These are phyloP conservation scores for Melanotaenia pygmaea DNA, from an alignment of 2,797 vertebrate species.

Conservation along the genomic window DNA sequence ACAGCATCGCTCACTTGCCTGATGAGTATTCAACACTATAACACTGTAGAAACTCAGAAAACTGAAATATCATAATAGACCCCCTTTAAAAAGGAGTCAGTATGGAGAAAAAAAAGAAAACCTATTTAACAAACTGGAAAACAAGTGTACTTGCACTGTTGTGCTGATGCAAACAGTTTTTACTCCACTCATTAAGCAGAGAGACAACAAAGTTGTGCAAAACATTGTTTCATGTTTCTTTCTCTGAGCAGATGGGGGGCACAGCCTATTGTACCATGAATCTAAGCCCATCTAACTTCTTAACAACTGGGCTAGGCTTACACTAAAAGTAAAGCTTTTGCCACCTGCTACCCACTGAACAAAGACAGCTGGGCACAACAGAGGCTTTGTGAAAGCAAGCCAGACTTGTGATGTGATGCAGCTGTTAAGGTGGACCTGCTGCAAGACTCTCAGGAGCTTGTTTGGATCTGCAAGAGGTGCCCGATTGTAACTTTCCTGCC, in stretches of 20 bases:
- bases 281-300: conserved; percentile 51
- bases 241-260: conserved; percentile 70
- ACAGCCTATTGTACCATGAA: conserved; percentile 50
- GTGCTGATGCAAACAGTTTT: conserved; percentile 23
- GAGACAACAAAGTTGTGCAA: conserved; percentile 30
- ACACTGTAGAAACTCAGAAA: too few relatives aligned
- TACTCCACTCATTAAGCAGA: conserved; percentile 41
- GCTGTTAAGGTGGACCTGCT: conserved; percentile 48
- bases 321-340: conserved; percentile 26
- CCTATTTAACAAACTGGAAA: neutral
- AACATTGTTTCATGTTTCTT: conserved; percentile 46
- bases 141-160: neutral
- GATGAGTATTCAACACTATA: too few relatives aligned
- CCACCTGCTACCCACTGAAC: conserved; percentile 40
- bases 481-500: conserved; percentile 22
- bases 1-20: too few relatives aligned
- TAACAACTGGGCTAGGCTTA: conserved; percentile 64
- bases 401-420: conserved; percentile 66
- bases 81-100: neutral
- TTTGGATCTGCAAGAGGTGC: conserved; percentile 33
- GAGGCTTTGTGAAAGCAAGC: conserved; percentile 46
- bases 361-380: conserved; percentile 52
- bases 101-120: neutral
- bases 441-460: conserved; percentile 23
- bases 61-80: too few relatives aligned